Conservation (phyloP, 1,140 invertebrate genomes). For the Zaprionus ornatus region DNA sequence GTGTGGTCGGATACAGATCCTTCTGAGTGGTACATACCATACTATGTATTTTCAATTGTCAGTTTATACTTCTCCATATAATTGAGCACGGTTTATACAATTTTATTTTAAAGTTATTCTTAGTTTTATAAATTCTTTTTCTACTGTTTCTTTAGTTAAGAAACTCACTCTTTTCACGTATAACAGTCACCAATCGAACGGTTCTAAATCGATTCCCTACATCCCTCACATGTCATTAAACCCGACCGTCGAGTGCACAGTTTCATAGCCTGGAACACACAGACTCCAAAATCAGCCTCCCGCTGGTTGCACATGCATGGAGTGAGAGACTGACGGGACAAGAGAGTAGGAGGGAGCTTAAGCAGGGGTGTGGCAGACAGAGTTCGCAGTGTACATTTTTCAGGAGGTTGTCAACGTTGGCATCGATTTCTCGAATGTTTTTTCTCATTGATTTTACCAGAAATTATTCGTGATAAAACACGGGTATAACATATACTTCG, state of each 20-base stretch:
- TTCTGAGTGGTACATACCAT: too few relatives aligned
- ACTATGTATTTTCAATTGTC: too few relatives aligned
- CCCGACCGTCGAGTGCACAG: slow-evolving; percentile 30
- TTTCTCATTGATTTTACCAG: slow-evolving; percentile 61
- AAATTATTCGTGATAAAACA: slow-evolving; percentile 79
- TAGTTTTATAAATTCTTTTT: too few relatives aligned
- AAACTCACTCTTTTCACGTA: background rate
- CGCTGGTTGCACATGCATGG: slow-evolving; percentile 42
- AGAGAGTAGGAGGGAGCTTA: background rate
- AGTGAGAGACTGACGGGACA: background rate
- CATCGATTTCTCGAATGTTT: slow-evolving; percentile 60
- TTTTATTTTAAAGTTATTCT: too few relatives aligned
- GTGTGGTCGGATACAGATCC: too few relatives aligned
- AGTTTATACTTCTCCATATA: too few relatives aligned
- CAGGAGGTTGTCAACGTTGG: slow-evolving; percentile 46
- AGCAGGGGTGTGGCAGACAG: background rate
- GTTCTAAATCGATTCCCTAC: slow-evolving; percentile 13
- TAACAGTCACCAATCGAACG: background rate
- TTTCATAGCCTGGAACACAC: slow-evolving; percentile 33
- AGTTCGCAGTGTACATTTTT: slow-evolving; percentile 44
- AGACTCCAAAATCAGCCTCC: slow-evolving; percentile 40
- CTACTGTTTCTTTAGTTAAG: too few relatives aligned
- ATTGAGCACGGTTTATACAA: too few relatives aligned
- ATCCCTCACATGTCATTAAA: slow-evolving; percentile 53
- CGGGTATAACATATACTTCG: slow-evolving; percentile 52